Conservation (phyloP, 1,140 invertebrate species). For the Anthonomus grandis region DNA sequence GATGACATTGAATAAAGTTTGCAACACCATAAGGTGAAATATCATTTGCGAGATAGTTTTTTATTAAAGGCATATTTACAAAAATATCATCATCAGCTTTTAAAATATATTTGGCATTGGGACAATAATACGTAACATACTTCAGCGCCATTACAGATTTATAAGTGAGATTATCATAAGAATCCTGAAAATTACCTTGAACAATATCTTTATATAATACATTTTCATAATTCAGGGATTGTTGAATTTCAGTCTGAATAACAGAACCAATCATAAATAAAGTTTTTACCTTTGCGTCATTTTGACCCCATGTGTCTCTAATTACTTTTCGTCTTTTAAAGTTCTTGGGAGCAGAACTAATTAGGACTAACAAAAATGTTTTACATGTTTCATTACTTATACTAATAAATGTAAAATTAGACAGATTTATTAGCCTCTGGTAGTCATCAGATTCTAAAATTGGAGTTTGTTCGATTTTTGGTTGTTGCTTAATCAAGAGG, state of each 20-base stretch:
- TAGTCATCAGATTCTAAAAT: neutral
- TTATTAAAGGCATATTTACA: conserved; percentile 64
- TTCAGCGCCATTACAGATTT: conserved; percentile 81
- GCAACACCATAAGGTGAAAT: conserved; percentile 51
- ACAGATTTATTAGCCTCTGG: neutral
- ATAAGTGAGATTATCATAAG: conserved; percentile 81
- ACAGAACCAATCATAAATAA: conserved; percentile 65
- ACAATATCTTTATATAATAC: conserved; percentile 64
- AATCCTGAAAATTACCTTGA: conserved; percentile 73
- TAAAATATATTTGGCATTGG: conserved; percentile 65
- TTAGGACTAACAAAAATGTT: conserved; percentile 54
- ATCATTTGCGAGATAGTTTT: conserved; percentile 58
- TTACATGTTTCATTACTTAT: neutral
- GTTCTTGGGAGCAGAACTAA: conserved; percentile 66
- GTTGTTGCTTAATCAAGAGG: too few relatives aligned
- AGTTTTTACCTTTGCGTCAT: conserved; percentile 48
- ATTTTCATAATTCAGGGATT: conserved; percentile 59
- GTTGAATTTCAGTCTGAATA: conserved; percentile 46
- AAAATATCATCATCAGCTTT: conserved; percentile 79
- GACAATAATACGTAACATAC: conserved; percentile 69
- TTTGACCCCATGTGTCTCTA: conserved; percentile 64
- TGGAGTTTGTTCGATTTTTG: too few relatives aligned
- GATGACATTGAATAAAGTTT: conserved; percentile 57
- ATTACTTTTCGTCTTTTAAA: conserved; percentile 58
- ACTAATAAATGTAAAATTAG: neutral